These are phyloP conservation scores for Gadopsis marmoratus DNA, from an alignment of 2,797 vertebrate genomes.

Conservation along the genomic window DNA sequence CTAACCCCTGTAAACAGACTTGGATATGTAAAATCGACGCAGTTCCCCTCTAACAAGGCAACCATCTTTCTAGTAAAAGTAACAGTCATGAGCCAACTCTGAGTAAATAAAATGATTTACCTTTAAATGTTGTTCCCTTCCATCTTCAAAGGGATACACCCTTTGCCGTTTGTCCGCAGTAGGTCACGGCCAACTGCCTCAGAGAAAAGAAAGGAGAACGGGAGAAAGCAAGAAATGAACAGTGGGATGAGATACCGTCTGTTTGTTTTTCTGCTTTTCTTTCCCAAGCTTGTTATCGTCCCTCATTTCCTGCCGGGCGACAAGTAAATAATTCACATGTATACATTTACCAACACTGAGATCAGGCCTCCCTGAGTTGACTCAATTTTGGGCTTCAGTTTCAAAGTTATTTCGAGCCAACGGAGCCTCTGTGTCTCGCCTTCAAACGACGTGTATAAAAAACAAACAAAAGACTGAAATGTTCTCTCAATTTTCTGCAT, in stretches of 20 bases:
- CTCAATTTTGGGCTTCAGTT: conserved; percentile 62
- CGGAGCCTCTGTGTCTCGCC: conserved; percentile 51
- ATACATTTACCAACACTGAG: conserved; percentile 74
- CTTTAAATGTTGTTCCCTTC: conserved; percentile 10
- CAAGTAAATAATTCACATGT: conserved; percentile 83
- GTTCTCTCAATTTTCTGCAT: conserved; percentile 51
- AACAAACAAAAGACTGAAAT: conserved; percentile 69
- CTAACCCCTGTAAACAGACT: conserved; percentile 4
- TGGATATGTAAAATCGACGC: background rate
- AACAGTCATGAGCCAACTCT: conserved; percentile 10
- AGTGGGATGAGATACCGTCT: conserved; percentile 70
- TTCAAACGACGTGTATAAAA: conserved; percentile 62
- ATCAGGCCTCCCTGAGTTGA: conserved; percentile 60
- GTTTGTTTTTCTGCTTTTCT: conserved; percentile 83
- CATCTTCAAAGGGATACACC: conserved; percentile 16
- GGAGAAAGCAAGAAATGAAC: conserved; percentile 51
- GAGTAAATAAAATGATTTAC: conserved; percentile 24
- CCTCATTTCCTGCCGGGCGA: conserved; percentile 82
- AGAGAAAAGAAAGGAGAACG: conserved; percentile 41
- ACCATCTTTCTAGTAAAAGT: background rate
- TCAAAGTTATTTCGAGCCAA: conserved; percentile 70
- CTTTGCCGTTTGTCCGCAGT: background rate
- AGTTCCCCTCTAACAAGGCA: background rate
- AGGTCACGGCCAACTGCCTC: conserved; percentile 22
- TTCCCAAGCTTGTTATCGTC: conserved; percentile 85